These are phyloP conservation scores for Poeciliopsis presidionis DNA, from an alignment of 2,797 vertebrate genomes.

Conservation along the genomic window DNA sequence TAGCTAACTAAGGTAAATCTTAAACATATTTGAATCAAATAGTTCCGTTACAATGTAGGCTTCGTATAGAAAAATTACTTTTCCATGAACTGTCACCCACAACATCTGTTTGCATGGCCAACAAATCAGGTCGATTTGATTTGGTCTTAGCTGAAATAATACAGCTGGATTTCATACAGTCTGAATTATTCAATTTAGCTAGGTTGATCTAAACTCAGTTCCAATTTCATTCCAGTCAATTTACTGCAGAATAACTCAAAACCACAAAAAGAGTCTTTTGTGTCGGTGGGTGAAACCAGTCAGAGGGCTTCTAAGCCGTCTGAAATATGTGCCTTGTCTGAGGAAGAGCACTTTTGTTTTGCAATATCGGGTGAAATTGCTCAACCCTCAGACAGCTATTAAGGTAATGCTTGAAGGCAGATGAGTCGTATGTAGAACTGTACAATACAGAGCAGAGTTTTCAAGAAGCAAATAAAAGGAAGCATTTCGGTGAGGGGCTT, in stretches of 20 bases:
- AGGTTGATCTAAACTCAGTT: slow-evolving; percentile 53
- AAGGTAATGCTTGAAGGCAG: slow-evolving; percentile 76
- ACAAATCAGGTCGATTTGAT: slow-evolving; percentile 31
- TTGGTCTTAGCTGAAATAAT: slow-evolving; percentile 30
- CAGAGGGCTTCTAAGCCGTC: slow-evolving; percentile 66
- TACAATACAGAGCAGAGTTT: slow-evolving; percentile 57
- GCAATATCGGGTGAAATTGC: slow-evolving; percentile 73
- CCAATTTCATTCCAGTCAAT: slow-evolving; percentile 62
- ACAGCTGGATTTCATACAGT: slow-evolving; percentile 34
- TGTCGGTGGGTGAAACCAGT: slow-evolving; percentile 70
- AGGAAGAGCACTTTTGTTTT: slow-evolving; percentile 69
- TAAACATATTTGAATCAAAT: slow-evolving; percentile 3
- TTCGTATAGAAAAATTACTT: not conserved
- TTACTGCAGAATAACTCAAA: slow-evolving; percentile 64
- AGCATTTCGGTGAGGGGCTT: slow-evolving; percentile 64
- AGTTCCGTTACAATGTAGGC: slow-evolving; percentile 2
- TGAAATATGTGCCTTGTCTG: slow-evolving; percentile 56
- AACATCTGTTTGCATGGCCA: slow-evolving; percentile 23
- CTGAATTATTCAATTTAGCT: slow-evolving; percentile 46
- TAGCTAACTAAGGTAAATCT: not conserved
- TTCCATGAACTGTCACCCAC: slow-evolving; percentile 7
- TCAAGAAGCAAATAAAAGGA: slow-evolving; percentile 71
- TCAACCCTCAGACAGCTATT: slow-evolving; percentile 74
- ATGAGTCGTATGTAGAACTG: slow-evolving; percentile 62
- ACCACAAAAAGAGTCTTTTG: slow-evolving; percentile 67